phyloP scores from a whole-genome alignment of 2,113 vertebrate genomes.

The Herpetotheres cachinnans region DNA sequence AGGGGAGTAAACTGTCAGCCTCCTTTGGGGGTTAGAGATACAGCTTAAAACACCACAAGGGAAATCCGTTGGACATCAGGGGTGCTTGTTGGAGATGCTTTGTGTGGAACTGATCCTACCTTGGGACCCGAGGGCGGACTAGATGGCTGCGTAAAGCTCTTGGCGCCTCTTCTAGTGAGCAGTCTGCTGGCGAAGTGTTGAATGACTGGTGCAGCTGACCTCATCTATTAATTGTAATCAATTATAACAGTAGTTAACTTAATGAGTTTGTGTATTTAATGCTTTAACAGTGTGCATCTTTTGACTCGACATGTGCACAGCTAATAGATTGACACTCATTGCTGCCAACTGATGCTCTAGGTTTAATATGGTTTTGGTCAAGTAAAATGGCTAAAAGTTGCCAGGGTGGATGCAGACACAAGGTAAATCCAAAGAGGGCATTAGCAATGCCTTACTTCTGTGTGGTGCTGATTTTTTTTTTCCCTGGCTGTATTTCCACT shows the following conservation, averaged over 20 bases:
- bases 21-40: neutral
- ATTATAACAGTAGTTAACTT: neutral
- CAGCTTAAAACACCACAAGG: accelerated
- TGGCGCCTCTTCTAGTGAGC: neutral
- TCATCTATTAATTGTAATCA: neutral
- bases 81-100: neutral
- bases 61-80: accelerated
- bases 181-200: neutral
- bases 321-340: neutral
- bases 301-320: neutral
- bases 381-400: no score
- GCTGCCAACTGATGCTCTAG: neutral
- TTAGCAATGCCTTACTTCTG: neutral
- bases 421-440: accelerated
- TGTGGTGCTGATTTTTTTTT: neutral
- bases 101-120: neutral
- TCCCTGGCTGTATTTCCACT: neutral
- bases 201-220: neutral
- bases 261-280: neutral
- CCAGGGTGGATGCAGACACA: neutral
- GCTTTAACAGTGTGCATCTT: neutral
- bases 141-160: neutral
- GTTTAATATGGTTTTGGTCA: neutral
- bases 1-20: neutral
- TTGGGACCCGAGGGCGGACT: neutral